Conservation (phyloP, 2,113 vertebrate genomes). For the Rousettus leschenaultii region DNA sequence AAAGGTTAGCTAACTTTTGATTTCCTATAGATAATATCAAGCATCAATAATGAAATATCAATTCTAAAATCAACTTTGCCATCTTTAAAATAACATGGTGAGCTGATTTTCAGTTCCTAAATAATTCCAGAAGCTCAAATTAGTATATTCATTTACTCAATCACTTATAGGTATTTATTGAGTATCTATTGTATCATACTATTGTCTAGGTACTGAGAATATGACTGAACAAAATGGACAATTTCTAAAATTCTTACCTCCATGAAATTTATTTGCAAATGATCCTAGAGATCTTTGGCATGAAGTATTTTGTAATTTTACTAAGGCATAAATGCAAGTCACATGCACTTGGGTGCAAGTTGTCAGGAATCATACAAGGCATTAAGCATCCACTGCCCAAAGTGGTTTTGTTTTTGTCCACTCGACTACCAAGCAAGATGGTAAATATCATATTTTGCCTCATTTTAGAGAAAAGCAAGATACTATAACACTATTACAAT, state of each 20-base stretch:
- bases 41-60: neutral
- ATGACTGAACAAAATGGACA: neutral
- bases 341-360: neutral
- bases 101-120: neutral
- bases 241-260: neutral
- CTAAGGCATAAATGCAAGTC: neutral
- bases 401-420: neutral
- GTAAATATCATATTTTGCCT: neutral
- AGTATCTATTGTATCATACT: neutral
- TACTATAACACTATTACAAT: neutral
- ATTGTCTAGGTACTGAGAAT: neutral
- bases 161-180: neutral
- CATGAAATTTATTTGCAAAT: neutral
- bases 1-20: neutral
- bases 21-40: neutral
- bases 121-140: neutral
- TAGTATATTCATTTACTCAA: neutral
- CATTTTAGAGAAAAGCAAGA: constrained; percentile 13
- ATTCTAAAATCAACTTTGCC: neutral
- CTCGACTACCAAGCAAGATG: neutral
- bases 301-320: constrained; percentile 17
- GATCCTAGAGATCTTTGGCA: neutral
- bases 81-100: neutral
- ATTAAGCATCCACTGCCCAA: neutral
- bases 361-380: neutral